These are phyloP conservation scores for Apodemus agrarius DNA, from an alignment of 2,797 vertebrate genomes.

Conservation along the genomic window DNA sequence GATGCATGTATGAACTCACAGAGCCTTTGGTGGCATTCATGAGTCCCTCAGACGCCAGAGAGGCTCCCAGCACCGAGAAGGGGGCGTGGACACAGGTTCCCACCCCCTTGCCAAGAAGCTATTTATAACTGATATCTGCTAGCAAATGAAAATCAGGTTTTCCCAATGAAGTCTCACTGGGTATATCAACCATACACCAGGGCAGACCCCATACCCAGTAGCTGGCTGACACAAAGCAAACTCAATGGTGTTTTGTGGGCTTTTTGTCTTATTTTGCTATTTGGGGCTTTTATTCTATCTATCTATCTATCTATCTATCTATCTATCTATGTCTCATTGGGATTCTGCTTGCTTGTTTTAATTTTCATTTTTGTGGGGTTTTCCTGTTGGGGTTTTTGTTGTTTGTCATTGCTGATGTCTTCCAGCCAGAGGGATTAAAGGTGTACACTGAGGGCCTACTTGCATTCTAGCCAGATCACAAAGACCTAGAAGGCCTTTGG, in stretches of 20 bases:
- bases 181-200: neutral
- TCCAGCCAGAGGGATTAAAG: neutral
- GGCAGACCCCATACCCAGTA: neutral
- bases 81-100: neutral
- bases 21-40: neutral
- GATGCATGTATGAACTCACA: neutral
- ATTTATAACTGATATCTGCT: neutral
- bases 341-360: neutral
- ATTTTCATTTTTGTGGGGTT: neutral
- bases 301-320: neutral
- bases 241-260: neutral
- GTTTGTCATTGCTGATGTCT: neutral
- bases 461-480: neutral
- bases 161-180: neutral
- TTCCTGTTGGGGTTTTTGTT: neutral
- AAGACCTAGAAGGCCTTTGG: neutral
- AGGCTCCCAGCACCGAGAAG: neutral
- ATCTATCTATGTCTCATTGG: neutral
- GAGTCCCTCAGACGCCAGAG: neutral
- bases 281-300: neutral
- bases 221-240: neutral
- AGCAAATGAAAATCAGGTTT: neutral
- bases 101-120: neutral
- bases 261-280: neutral
- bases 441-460: neutral